Percentiles rank a stretch among this genome's conserved stretches.
phyloP scores from a whole-genome alignment of 2,113 vertebrate species.

The Mionectes macconnelli region DNA sequence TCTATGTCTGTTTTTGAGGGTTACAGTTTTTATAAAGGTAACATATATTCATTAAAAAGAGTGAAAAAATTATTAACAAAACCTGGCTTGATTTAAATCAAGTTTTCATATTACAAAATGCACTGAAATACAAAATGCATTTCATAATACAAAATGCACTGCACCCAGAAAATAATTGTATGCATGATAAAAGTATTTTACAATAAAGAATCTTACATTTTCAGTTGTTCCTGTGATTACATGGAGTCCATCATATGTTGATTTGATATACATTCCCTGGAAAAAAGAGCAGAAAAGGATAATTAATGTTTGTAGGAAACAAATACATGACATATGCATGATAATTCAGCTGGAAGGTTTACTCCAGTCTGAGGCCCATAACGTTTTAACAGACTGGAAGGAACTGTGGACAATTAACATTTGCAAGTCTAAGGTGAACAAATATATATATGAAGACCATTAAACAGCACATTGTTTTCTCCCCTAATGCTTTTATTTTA shows the following conservation, averaged over 20 bases:
- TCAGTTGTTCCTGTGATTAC: conserved; percentile 84
- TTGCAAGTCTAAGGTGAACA: background rate
- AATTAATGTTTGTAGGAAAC: background rate
- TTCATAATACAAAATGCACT: background rate
- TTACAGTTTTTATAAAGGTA: background rate
- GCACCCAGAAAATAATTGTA: background rate
- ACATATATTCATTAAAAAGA: background rate
- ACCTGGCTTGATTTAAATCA: background rate
- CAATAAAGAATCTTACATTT: conserved; percentile 71
- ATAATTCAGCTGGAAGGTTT: background rate
- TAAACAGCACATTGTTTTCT: background rate
- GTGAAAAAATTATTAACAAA: background rate
- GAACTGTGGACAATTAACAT: background rate
- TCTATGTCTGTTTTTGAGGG: background rate
- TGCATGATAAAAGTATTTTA: background rate
- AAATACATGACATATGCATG: background rate
- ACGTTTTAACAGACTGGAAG: background rate
- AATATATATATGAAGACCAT: background rate
- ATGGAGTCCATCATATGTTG: conserved; percentile 81
- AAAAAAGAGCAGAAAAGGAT: background rate
- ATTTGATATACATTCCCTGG: conserved; percentile 84
- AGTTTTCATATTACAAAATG: background rate
- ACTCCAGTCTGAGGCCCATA: background rate
- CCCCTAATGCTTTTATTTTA: background rate
- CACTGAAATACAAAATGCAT: background rate